phyloP scores from a whole-genome alignment of 2,113 vertebrate genomes.

The Notothenia coriiceps region DNA sequence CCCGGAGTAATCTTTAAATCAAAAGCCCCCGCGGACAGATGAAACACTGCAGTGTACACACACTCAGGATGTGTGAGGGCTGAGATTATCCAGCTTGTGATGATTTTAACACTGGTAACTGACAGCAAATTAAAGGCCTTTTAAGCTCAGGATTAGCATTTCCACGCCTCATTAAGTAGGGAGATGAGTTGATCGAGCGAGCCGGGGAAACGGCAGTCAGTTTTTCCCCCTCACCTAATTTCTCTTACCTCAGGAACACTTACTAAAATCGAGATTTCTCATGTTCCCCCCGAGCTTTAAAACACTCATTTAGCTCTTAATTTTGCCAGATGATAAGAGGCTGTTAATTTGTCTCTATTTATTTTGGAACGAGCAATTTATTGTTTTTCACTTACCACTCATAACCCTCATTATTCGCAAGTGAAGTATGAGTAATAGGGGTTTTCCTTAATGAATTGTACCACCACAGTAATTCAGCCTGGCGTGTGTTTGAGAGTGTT shows the following conservation, averaged over 20 bases:
- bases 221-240: slow-evolving; percentile 20
- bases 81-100: slow-evolving; percentile 73
- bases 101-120: slow-evolving; percentile 74
- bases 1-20: slow-evolving; percentile 78
- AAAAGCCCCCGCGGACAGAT: slow-evolving; percentile 63
- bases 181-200: slow-evolving; percentile 63
- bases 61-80: slow-evolving; percentile 55
- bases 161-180: slow-evolving; percentile 69
- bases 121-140: slow-evolving; percentile 78
- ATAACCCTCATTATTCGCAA: slow-evolving; percentile 41
- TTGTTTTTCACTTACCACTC: slow-evolving; percentile 17
- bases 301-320: neutral
- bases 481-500: slow-evolving; percentile 36
- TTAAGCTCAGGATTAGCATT: slow-evolving; percentile 77
- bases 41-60: slow-evolving; percentile 70
- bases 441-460: slow-evolving; percentile 64
- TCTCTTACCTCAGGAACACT: slow-evolving; percentile 15
- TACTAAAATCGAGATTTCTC: slow-evolving; percentile 13
- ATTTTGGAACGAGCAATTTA: neutral
- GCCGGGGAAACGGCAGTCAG: slow-evolving; percentile 30
- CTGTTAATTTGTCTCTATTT: neutral
- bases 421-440: slow-evolving; percentile 35
- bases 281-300: neutral
- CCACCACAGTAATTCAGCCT: slow-evolving; percentile 40
- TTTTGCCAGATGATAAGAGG: neutral